phyloP scores from a whole-genome alignment of 1,140 invertebrate genomes.

The Hirudo medicinalis region DNA sequence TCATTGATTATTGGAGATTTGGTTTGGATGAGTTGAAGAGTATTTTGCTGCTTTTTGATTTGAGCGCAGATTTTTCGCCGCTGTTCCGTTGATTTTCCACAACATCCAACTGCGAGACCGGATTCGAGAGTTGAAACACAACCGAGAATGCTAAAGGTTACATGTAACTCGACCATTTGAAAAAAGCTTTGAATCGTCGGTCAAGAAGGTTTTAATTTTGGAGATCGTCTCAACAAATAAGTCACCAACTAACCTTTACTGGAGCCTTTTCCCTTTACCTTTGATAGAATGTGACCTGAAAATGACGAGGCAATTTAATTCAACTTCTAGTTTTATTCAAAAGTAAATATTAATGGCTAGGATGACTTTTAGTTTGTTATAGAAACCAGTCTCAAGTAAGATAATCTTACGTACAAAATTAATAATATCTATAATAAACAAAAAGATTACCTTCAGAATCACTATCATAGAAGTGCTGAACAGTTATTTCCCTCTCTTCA shows the following conservation, averaged over 20 bases:
- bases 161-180: too few relatives aligned
- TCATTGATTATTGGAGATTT: too few relatives aligned
- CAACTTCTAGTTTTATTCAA: not conserved
- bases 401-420: not conserved
- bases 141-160: too few relatives aligned
- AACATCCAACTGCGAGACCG: too few relatives aligned
- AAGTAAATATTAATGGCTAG: not conserved
- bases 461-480: conserved; percentile 8
- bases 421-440: not conserved
- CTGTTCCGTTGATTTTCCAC: too few relatives aligned
- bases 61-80: too few relatives aligned
- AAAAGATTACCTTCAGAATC: conserved; percentile 8
- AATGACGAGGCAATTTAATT: not conserved
- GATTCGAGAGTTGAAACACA: too few relatives aligned
- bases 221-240: not conserved
- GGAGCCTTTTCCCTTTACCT: not conserved
- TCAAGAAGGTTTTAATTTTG: too few relatives aligned
- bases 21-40: too few relatives aligned
- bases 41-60: too few relatives aligned
- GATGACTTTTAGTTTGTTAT: not conserved
- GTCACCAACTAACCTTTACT: not conserved
- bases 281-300: conserved; percentile 7
- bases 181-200: too few relatives aligned
- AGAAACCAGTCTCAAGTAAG: not conserved
- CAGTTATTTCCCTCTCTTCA: not conserved